Evolutionary conservation across 2,888 invertebrate species (phyloP), one percentile per base, ranked within the genome.

Genomic region (Fragum sueziense): DNA sequence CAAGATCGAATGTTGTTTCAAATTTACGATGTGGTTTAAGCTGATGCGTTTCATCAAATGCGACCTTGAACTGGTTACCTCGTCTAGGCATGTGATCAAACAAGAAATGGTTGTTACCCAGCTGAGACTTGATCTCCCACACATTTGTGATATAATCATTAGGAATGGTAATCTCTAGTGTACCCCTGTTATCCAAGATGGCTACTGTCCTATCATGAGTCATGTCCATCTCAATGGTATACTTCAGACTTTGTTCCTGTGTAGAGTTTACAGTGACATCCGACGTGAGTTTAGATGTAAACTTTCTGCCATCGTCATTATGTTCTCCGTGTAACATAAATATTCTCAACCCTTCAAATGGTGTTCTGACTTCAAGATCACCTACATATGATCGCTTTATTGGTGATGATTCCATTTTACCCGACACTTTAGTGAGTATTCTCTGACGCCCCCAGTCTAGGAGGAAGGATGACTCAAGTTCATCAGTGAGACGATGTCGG

Each of bases 401-500:
- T 29, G 22, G 27, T 17, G 51, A 11, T n/a, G 71, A 72, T 31
- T 65, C 65, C 6, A 76, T n/a, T n/a, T 68, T 22, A 7, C 84
- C 82, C 25, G 52, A 41, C 6, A 71, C 61, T n/a, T 61, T 74
- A 7, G 80, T 17, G 0, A 82, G 75, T n/a, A 84, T 57, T 57
- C 73, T 71, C 20, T 82, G 62, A 57, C 72, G n/a, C 9, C 84
- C 84, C 84, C 84, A 84, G 22, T 72, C 52, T 25, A 82, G 20
- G 33, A 74, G n/a, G 11, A 70, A 22, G 57, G 22, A 61, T n/a
- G 79, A 67, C 29, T 82, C 14, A 7, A 84, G 65, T 6, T 52
- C 74, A 62, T 70, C 57, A 27, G 54, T 31, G 3, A 82, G 37
- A 20, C 76, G 52, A 57, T 84, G 84, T 57, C 79, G 77, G 7